phyloP scores from a whole-genome alignment of 2,113 vertebrate species.

The Carassius carassius region DNA sequence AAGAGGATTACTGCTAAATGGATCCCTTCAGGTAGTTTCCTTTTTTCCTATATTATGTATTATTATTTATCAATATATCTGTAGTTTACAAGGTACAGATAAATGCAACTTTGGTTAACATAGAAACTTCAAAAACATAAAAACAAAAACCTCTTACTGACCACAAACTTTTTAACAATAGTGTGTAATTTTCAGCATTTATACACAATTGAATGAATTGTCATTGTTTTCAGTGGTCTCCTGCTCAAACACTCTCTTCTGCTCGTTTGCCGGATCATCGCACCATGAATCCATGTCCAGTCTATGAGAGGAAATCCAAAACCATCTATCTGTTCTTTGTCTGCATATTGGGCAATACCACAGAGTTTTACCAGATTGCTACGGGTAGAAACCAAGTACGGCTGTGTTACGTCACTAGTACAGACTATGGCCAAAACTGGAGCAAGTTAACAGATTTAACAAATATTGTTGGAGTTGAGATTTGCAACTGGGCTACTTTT shows the following conservation, averaged over 20 bases:
- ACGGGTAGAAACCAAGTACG: slow-evolving; percentile 77
- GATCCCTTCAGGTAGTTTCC: slow-evolving; percentile 76
- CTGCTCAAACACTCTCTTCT: slow-evolving; percentile 65
- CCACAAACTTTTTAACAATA: background rate
- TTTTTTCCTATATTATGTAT: background rate
- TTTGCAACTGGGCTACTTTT: slow-evolving; percentile 86
- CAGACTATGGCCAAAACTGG: slow-evolving; percentile 85
- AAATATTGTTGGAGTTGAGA: slow-evolving; percentile 75
- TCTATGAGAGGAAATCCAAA: slow-evolving; percentile 73
- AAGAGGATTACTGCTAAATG: slow-evolving; percentile 70
- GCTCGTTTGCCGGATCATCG: slow-evolving; percentile 70
- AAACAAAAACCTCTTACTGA: background rate
- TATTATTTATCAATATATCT: background rate
- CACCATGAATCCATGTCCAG: slow-evolving; percentile 80
- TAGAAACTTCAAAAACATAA: background rate
- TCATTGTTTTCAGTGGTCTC: slow-evolving; percentile 70
- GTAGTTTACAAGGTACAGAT: background rate
- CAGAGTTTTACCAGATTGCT: slow-evolving; percentile 81
- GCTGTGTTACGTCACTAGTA: slow-evolving; percentile 77
- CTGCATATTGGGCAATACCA: slow-evolving; percentile 75
- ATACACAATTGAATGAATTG: background rate
- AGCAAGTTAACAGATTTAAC: slow-evolving; percentile 82
- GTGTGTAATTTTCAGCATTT: background rate
- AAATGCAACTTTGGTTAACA: background rate
- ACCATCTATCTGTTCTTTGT: slow-evolving; percentile 83